These are phyloP conservation scores for Rotaria macrura DNA, from an alignment of 2,888 invertebrate species.

Conservation along the genomic window DNA sequence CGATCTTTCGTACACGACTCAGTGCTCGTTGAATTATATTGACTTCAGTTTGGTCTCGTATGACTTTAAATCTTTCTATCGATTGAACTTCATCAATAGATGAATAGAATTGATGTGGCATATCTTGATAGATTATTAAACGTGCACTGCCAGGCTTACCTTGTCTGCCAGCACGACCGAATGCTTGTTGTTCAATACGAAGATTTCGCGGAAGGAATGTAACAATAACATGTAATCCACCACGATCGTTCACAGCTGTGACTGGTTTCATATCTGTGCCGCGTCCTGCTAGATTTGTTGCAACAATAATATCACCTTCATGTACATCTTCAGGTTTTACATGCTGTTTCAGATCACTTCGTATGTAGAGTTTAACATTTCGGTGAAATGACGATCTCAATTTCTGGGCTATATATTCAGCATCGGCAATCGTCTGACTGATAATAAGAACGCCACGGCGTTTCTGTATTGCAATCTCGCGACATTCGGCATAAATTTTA, in stretches of 20 bases:
- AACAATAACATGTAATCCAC: slow-evolving; percentile 35
- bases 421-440: neutral
- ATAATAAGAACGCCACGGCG: neutral
- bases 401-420: neutral
- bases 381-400: neutral
- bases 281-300: slow-evolving; percentile 29
- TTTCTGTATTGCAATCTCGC: neutral
- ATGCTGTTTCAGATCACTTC: neutral
- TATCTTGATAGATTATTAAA: slow-evolving; percentile 5
- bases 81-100: neutral
- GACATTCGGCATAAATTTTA: neutral
- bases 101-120: neutral
- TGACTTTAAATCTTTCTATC: neutral
- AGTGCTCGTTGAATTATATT: neutral
- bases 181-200: slow-evolving; percentile 35
- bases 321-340: neutral
- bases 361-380: neutral
- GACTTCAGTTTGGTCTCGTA: neutral
- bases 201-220: slow-evolving; percentile 35
- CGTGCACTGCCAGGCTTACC: slow-evolving; percentile 34
- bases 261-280: neutral
- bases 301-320: neutral
- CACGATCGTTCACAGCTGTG: slow-evolving; percentile 25
- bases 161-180: slow-evolving; percentile 35
- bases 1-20: neutral